A percentile compares a stretch with the other conserved stretches of the same genome.
These are phyloP conservation scores for Pristionchus japonicus DNA, from an alignment of 2,888 invertebrate species.

Conservation along the genomic window DNA sequence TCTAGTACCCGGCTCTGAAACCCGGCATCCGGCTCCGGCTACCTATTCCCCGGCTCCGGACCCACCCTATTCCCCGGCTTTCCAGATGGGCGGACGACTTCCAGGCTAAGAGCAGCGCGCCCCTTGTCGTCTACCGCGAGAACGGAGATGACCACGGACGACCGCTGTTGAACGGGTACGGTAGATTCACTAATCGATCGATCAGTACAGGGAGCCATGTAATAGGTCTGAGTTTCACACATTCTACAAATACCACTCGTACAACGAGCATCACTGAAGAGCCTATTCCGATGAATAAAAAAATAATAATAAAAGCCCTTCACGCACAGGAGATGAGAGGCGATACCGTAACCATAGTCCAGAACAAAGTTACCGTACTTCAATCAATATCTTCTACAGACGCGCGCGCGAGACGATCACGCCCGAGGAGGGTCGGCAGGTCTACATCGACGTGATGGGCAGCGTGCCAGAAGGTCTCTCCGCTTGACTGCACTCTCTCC, in stretches of 20 bases:
- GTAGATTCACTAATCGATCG: not conserved
- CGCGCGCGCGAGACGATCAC: conserved; percentile 13
- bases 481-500: not conserved
- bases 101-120: not conserved
- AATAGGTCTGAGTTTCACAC: not conserved
- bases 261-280: not conserved
- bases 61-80: not conserved
- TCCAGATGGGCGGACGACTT: conserved; percentile 31
- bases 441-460: conserved; percentile 9
- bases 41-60: not conserved
- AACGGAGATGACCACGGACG: not conserved
- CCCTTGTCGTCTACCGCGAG: not conserved
- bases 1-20: not conserved
- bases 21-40: not conserved
- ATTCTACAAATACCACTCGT: not conserved
- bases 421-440: not conserved
- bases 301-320: not conserved
- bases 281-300: too few species aligned
- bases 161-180: conserved; percentile 20
- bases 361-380: not conserved
- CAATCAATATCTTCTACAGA: not conserved
- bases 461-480: not conserved
- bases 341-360: not conserved
- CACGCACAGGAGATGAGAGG: not conserved
- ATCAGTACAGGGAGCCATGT: not conserved